phyloP scores from a whole-genome alignment of 2,797 vertebrate genomes.

The Rachycentron canadum region DNA sequence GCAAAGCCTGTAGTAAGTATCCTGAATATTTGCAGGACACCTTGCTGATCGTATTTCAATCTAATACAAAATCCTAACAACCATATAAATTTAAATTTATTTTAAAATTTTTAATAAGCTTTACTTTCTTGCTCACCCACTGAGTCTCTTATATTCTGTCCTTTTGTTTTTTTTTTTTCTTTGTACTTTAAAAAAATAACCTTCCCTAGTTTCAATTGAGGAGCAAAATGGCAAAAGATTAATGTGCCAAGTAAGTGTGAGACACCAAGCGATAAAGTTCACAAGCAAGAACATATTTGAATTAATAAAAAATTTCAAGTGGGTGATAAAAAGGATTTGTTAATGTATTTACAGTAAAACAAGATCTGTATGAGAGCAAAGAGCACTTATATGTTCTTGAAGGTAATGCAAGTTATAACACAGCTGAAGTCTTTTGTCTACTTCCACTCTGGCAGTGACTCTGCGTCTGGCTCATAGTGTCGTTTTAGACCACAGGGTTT shows the following conservation, averaged over 20 bases:
- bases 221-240: neutral
- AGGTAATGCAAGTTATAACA: slow-evolving; percentile 3
- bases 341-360: slow-evolving; percentile 35
- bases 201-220: neutral
- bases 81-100: neutral
- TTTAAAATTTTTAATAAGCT: neutral
- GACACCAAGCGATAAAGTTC: neutral
- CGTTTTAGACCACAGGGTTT: slow-evolving; percentile 55
- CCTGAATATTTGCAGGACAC: neutral
- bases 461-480: slow-evolving; percentile 33
- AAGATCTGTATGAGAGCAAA: neutral
- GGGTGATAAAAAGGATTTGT: slow-evolving; percentile 1
- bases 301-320: slow-evolving; percentile 49
- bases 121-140: neutral
- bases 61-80: neutral
- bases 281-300: slow-evolving; percentile 1
- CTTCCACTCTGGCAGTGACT: slow-evolving; percentile 28
- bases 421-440: slow-evolving; percentile 30
- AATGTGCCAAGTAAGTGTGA: neutral
- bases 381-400: slow-evolving; percentile 6
- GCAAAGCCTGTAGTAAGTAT: neutral
- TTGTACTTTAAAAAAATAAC: neutral
- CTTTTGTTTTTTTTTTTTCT: neutral
- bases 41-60: neutral
- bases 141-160: neutral